Evolutionary conservation across 2,888 invertebrate species (phyloP), one percentile per base, ranked within the genome.

Genomic region (Drosophila mimetica): DNA sequence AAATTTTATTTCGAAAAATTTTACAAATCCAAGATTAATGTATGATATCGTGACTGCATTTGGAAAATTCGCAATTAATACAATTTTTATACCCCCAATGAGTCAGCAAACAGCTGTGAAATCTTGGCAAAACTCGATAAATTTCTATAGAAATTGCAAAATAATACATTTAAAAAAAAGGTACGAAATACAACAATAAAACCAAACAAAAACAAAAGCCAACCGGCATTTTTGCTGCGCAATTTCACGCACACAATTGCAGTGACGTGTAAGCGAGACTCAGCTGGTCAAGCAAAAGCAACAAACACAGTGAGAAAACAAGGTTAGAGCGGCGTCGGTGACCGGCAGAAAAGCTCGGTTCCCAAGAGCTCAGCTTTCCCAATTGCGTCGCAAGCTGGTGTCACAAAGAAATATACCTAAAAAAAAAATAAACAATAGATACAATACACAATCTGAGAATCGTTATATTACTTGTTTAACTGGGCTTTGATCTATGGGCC

Each of bases 211-310:
- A 57, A 58, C 61, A 70, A 71, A 61, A 66, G 57, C 57, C 72
- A 80, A 64, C 85, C 80, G 84, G 77, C 84, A 77, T 79, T 77
- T 74, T 70, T 83, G 88, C 83, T 83, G 80, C 86, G 82, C 87
- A 87, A 86, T 87, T 54, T 63, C 70, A 66, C 47, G 48, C 28
- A 57, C 46, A 58, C 20, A 61, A 30, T 7, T n/a, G 7, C 30
- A 52, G 13, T 42, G 34, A 34, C 20, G 9, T 30, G 30, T 46
- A 50, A 58, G 44, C 50, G 50, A 37, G 55, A 20, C 79, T 85
- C 87, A 83, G 86, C 83, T 79, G 88, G 86, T 77, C 76, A 81
- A 81, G 86, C 82, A 77, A 63, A 52, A 81, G 61, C 72, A 81
- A 72, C 72, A 66, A 75, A 16, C 22, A 55, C 51, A 16, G 14